These are phyloP conservation scores for Diploscapter pachys DNA, from an alignment of 1,140 invertebrate species.

Conservation along the genomic window DNA sequence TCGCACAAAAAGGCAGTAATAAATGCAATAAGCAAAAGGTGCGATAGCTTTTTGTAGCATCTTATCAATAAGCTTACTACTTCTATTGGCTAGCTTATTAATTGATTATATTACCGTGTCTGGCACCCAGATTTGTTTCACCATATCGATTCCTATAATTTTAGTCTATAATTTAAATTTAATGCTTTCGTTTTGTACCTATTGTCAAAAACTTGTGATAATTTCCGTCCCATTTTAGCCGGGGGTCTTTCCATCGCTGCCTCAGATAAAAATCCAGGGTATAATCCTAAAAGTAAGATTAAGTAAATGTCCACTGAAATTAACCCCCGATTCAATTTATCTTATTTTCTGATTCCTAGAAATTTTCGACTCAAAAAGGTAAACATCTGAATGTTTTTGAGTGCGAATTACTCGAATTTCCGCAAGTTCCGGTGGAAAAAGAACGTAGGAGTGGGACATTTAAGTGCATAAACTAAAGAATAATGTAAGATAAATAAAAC, in stretches of 20 bases:
- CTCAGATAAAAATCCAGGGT: conserved; percentile 98
- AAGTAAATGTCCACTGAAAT: not conserved
- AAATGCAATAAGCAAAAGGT: too few relatives aligned
- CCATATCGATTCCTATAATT: conserved; percentile 78
- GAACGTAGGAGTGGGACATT: not conserved
- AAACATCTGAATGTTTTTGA: too few relatives aligned
- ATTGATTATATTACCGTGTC: conserved; percentile 68
- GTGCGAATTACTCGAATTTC: too few relatives aligned
- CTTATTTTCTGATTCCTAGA: too few relatives aligned
- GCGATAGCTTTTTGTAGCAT: too few relatives aligned
- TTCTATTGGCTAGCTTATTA: too few relatives aligned
- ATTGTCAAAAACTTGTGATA: conserved; percentile 28
- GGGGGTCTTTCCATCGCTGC: conserved; percentile 92
- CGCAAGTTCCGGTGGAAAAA: too few relatives aligned
- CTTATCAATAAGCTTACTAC: too few relatives aligned
- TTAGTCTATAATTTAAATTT: not conserved
- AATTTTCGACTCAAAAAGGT: too few relatives aligned
- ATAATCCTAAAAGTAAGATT: conserved; percentile 74
- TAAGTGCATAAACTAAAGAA: not conserved
- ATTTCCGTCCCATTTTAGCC: conserved; percentile 73
- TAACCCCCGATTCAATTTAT: not conserved
- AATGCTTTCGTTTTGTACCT: not conserved
- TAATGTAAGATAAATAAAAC: not conserved
- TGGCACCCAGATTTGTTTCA: conserved; percentile 94
- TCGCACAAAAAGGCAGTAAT: too few relatives aligned